phyloP scores from a whole-genome alignment of 2,888 invertebrate genomes.

The Fragum whitleyi region DNA sequence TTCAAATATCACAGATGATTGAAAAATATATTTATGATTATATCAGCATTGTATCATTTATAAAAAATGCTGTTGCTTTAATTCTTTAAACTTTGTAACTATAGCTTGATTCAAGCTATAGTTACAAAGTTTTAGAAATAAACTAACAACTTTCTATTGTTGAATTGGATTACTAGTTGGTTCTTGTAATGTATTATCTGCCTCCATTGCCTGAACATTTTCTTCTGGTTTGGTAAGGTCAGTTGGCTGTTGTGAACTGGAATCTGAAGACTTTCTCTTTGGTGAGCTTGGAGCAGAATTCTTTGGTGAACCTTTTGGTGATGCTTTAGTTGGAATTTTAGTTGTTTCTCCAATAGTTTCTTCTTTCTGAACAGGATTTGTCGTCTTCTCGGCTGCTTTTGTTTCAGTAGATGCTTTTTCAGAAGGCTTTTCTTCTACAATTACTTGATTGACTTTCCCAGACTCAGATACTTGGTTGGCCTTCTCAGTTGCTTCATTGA shows the following conservation, averaged over 20 bases:
- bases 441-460: neutral
- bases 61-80: too few relatives aligned
- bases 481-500: neutral
- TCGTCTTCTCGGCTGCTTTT: neutral
- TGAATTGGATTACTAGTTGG: neutral
- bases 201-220: neutral
- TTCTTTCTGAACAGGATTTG: constrained; percentile 13
- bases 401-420: too few relatives aligned
- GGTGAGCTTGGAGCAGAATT: constrained; percentile 34
- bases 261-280: constrained; percentile 23
- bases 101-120: too few relatives aligned
- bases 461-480: neutral
- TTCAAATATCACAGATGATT: too few relatives aligned
- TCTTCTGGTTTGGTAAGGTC: neutral
- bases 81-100: too few relatives aligned
- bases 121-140: too few relatives aligned
- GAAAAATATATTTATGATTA: too few relatives aligned
- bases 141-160: too few relatives aligned
- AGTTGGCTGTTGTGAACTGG: constrained; percentile 1
- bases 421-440: neutral
- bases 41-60: too few relatives aligned
- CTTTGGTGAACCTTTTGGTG: constrained; percentile 37
- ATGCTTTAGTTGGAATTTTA: constrained; percentile 9
- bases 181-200: neutral
- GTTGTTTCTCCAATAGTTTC: neutral